Percentiles rank a stretch among this genome's conserved stretches.
Evolutionary conservation across 1,140 invertebrate genomes (phyloP).

Genomic region (Aphelinus atriplicis): DNA sequence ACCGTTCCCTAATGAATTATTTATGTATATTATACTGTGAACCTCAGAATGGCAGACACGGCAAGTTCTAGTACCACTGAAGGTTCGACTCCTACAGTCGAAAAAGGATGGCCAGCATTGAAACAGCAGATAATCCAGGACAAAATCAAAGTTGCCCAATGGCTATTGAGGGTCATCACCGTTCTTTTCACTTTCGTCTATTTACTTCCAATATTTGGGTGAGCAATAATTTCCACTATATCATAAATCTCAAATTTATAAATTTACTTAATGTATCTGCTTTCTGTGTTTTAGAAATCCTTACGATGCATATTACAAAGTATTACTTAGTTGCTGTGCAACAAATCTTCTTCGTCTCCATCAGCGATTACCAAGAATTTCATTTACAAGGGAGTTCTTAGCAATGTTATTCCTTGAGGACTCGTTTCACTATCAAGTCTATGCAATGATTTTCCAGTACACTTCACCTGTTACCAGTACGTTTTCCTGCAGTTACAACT

Average conservation of each 20-base stretch:
- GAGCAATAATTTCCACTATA: conserved; percentile 56
- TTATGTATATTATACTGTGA: conserved; percentile 23
- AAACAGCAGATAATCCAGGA: conserved; percentile 80
- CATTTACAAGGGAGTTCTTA: conserved; percentile 84
- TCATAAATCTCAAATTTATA: conserved; percentile 17
- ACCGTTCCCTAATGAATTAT: conserved; percentile 2
- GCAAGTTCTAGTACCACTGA: conserved; percentile 43
- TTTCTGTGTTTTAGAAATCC: conserved; percentile 74
- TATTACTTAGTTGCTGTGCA: conserved; percentile 89
- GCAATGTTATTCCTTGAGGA: conserved; percentile 85
- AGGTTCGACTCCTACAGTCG: conserved; percentile 44
- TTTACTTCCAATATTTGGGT: conserved; percentile 90
- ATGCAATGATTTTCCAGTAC: conserved; percentile 92
- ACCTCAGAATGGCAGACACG: conserved; percentile 56
- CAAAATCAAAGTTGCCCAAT: conserved; percentile 86
- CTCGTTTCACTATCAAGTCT: conserved; percentile 96
- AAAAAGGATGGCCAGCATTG: conserved; percentile 70
- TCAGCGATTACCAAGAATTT: conserved; percentile 86
- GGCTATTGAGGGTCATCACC: conserved; percentile 83
- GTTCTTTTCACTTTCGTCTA: conserved; percentile 86
- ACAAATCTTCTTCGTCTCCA: conserved; percentile 93
- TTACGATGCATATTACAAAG: conserved; percentile 89
- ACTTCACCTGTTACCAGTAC: conserved; percentile 88
- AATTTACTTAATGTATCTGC: conserved; percentile 20
- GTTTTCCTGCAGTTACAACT: conserved; percentile 63